Percentiles rank a stretch among this genome's conserved stretches.
Evolutionary conservation across 2,797 vertebrate species (phyloP).

Genomic region (Miichthys miiuy): DNA sequence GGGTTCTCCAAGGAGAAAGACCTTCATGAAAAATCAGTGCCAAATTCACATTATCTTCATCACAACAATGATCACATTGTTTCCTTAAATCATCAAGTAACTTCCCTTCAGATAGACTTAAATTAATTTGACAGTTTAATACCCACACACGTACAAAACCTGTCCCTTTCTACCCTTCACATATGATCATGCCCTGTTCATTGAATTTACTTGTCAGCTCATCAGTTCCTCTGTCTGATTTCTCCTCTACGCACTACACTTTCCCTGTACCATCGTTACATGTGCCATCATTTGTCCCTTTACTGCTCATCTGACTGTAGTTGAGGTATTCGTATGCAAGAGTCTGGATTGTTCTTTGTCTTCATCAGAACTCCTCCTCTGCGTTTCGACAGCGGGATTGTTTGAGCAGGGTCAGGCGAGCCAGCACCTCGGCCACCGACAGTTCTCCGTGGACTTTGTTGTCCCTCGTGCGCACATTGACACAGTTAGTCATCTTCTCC

Average conservation of each 20-base stretch:
- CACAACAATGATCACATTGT: not conserved
- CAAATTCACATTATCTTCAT: conserved; percentile 39
- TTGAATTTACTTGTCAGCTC: not conserved
- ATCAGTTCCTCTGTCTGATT: not conserved
- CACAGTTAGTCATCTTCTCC: conserved; percentile 88
- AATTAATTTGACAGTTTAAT: conserved; percentile 7
- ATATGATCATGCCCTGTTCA: not conserved
- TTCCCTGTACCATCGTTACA: conserved; percentile 28
- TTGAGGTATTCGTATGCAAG: conserved; percentile 10
- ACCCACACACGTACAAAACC: not conserved
- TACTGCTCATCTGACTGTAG: not conserved
- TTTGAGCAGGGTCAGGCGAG: conserved; percentile 89
- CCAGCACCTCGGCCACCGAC: conserved; percentile 85
- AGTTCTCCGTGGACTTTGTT: conserved; percentile 95
- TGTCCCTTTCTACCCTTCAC: not conserved
- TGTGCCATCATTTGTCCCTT: conserved; percentile 10
- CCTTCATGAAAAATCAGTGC: conserved; percentile 25
- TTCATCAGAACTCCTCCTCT: conserved; percentile 90
- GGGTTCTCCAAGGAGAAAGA: conserved; percentile 26
- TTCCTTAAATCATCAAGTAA: conserved; percentile 6
- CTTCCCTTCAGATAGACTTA: conserved; percentile 7
- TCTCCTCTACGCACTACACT: conserved; percentile 16
- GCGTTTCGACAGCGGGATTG: conserved; percentile 84
- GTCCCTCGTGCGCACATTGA: conserved; percentile 95
- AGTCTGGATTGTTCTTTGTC: not conserved